These are phyloP conservation scores for Cyprinodon variegatus DNA, from an alignment of 2,113 vertebrate genomes.

Conservation along the genomic window DNA sequence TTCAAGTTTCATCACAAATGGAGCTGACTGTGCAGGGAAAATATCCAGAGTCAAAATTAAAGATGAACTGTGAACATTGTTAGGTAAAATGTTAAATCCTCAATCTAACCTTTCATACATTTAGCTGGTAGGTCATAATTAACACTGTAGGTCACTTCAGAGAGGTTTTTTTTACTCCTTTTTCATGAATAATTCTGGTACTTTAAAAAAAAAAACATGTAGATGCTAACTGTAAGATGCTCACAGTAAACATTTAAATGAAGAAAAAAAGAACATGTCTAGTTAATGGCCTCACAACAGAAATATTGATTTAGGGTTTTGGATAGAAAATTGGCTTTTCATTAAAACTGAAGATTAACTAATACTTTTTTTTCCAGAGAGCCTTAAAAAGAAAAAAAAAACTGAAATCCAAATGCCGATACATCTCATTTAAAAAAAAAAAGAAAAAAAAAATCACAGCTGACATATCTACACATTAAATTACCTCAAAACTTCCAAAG, in stretches of 20 bases:
- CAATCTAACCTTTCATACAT: neutral
- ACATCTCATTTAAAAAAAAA: neutral
- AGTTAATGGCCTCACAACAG: too few relatives aligned
- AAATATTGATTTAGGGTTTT: too few relatives aligned
- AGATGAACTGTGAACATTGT: too few relatives aligned
- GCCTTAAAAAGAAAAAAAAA: neutral
- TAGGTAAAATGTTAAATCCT: neutral
- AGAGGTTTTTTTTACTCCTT: too few relatives aligned
- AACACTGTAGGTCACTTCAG: neutral
- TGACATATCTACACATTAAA: neutral
- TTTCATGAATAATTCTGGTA: too few relatives aligned
- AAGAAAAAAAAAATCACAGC: neutral
- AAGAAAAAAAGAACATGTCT: too few relatives aligned
- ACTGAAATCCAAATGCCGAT: neutral
- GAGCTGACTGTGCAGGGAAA: slow-evolving; percentile 8
- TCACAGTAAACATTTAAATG: too few relatives aligned
- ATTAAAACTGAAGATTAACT: too few relatives aligned
- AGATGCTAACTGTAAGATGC: too few relatives aligned
- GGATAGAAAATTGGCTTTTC: too few relatives aligned
- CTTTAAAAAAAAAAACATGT: too few relatives aligned
- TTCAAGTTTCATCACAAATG: slow-evolving; percentile 23
- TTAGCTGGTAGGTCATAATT: neutral
- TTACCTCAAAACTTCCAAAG: neutral
- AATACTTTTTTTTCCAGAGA: too few relatives aligned
- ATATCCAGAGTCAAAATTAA: neutral